A percentile compares a stretch with the other conserved stretches of the same genome.
phyloP scores from a whole-genome alignment of 2,797 vertebrate genomes.

The Discoglossus pictus region DNA sequence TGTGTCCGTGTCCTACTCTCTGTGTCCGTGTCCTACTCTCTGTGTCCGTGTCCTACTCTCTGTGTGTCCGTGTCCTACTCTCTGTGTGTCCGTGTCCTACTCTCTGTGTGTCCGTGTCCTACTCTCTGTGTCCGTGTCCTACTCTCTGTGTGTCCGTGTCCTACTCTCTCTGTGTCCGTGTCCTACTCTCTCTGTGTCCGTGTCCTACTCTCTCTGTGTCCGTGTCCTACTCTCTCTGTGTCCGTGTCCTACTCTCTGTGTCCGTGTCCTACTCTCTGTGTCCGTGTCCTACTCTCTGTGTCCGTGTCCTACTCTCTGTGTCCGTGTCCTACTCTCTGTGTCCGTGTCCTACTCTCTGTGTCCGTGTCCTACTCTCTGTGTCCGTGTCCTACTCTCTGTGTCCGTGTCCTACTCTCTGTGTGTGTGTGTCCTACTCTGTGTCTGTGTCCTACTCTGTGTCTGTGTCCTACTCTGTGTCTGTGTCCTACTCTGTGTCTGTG shows the following conservation, averaged over 20 bases:
- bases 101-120: neutral
- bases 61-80: neutral
- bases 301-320: neutral
- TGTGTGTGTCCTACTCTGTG: neutral
- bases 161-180: neutral
- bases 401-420: too few species aligned
- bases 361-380: neutral
- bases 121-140: neutral
- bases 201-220: too few species aligned
- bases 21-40: too few species aligned
- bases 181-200: fast-evolving
- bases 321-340: fast-evolving
- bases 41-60: neutral
- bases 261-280: fast-evolving
- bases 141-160: too few species aligned
- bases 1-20: neutral
- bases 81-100: too few species aligned
- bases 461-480: too few species aligned
- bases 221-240: too few species aligned
- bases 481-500: neutral
- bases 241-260: neutral
- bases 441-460: fast-evolving
- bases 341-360: too few species aligned
- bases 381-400: fast-evolving
- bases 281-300: too few species aligned